Evolutionary conservation across 2,888 invertebrate genomes (phyloP).

Genomic region (Lamellibrachia columna): DNA sequence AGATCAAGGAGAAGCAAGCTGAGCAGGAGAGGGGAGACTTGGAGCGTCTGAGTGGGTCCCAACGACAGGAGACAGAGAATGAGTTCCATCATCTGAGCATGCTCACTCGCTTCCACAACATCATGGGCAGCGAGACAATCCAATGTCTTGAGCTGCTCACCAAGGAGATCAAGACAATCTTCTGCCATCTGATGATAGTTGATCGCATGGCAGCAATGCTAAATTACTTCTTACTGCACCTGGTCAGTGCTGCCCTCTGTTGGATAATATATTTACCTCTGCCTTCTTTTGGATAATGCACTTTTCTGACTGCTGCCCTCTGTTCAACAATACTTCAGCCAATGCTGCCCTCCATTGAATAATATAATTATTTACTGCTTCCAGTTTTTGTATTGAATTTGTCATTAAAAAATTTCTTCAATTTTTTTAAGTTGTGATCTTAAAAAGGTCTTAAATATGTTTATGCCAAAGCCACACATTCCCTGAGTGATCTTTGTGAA

Average conservation of each 20-base stretch:
- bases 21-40: slow-evolving; percentile 79
- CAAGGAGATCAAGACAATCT: slow-evolving; percentile 71
- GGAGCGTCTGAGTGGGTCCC: slow-evolving; percentile 75
- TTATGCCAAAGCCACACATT: no score
- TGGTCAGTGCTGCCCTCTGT: slow-evolving; percentile 68
- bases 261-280: background rate
- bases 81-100: slow-evolving; percentile 72
- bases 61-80: slow-evolving; percentile 78
- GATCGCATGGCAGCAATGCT: slow-evolving; percentile 95
- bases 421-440: no score
- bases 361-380: no score
- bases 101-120: slow-evolving; percentile 89
- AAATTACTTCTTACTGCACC: slow-evolving; percentile 88
- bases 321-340: background rate
- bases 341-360: background rate
- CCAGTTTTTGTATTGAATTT: no score
- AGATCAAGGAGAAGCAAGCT: slow-evolving; percentile 82
- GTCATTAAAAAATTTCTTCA: no score
- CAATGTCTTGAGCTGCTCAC: slow-evolving; percentile 75
- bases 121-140: slow-evolving; percentile 88
- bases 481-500: no score
- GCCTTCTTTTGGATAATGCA: background rate
- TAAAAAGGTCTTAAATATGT: no score
- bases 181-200: slow-evolving; percentile 90
- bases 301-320: no score